A percentile compares a stretch with the other conserved stretches of the same genome.
These are phyloP conservation scores for Uropsilus gracilis DNA, from an alignment of 2,113 vertebrate genomes.

Conservation along the genomic window DNA sequence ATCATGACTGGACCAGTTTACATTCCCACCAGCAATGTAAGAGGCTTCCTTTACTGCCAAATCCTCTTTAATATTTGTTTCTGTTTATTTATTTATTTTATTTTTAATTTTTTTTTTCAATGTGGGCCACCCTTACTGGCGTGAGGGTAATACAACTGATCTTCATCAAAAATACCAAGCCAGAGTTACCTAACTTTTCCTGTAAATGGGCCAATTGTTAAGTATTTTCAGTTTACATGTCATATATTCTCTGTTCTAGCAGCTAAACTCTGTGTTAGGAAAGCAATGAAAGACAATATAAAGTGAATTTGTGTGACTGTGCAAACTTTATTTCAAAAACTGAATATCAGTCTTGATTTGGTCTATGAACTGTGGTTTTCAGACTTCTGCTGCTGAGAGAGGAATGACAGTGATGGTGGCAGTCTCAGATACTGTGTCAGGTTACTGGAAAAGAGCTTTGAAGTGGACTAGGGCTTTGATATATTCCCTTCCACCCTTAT, in stretches of 20 bases:
- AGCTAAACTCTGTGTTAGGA: neutral
- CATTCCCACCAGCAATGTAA: no score
- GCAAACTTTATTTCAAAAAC: constrained; percentile 12
- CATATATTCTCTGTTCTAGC: neutral
- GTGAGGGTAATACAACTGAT: neutral
- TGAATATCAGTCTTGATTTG: neutral
- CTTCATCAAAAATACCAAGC: neutral
- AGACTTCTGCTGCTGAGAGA: neutral
- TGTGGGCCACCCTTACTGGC: no score
- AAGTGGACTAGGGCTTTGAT: neutral
- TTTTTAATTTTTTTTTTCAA: no score
- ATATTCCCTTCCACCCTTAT: rapidly evolving
- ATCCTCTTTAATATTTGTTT: no score
- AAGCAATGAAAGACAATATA: neutral
- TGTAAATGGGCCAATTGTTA: neutral
- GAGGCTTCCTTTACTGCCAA: no score
- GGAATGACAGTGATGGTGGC: neutral
- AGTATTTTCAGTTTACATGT: neutral
- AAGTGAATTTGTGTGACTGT: neutral
- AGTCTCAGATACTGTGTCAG: neutral
- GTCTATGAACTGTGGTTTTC: neutral
- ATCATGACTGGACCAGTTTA: no score
- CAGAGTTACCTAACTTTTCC: neutral
- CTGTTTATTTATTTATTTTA: no score
- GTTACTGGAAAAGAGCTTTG: neutral